A percentile compares a stretch with the other conserved stretches of the same genome.
These are phyloP conservation scores for Peromyscus aztecus DNA, from an alignment of 2,797 vertebrate genomes.

Conservation along the genomic window DNA sequence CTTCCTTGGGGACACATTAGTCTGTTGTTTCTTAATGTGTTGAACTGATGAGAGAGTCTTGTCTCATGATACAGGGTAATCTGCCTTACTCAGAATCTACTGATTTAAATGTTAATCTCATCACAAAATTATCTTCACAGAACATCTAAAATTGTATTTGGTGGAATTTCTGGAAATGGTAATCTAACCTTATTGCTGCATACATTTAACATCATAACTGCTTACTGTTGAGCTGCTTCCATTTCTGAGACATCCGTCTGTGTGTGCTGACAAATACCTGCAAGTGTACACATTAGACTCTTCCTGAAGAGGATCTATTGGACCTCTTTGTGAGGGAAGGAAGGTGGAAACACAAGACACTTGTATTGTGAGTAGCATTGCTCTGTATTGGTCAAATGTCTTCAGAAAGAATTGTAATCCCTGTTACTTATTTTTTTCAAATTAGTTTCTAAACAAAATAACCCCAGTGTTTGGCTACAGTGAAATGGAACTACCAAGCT, in stretches of 20 bases:
- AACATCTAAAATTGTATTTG: slow-evolving; percentile 13
- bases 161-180: background rate
- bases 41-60: background rate
- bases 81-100: background rate
- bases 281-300: background rate
- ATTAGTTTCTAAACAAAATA: slow-evolving; percentile 6
- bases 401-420: background rate
- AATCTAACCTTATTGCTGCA: background rate
- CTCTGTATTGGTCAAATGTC: background rate
- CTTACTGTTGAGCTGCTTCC: background rate
- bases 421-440: background rate
- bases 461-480: background rate
- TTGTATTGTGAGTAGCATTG: background rate
- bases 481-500: background rate
- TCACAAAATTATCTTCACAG: background rate
- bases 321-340: background rate
- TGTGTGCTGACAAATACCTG: background rate
- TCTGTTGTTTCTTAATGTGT: background rate
- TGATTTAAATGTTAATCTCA: background rate
- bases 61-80: background rate
- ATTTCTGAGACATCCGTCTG: background rate
- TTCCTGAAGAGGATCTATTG: background rate
- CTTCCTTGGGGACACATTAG: background rate
- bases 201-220: background rate
- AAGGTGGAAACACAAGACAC: background rate